A percentile compares a stretch with the other conserved stretches of the same genome.
Evolutionary conservation across 2,797 vertebrate genomes (phyloP).

Genomic region (Babyrousa celebensis): DNA sequence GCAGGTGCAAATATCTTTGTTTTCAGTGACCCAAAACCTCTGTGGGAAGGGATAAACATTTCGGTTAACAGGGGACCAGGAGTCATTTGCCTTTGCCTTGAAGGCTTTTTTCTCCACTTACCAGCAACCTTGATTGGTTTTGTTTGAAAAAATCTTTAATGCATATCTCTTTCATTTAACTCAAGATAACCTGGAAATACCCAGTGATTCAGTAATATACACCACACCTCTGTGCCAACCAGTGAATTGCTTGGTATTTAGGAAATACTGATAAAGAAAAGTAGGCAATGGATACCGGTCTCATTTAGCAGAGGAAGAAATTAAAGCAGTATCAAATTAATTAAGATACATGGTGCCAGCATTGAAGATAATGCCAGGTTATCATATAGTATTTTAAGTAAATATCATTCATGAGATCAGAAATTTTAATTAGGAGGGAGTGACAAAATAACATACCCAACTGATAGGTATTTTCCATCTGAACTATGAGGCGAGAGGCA

Average conservation of each 20-base stretch:
- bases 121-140: conserved; percentile 35
- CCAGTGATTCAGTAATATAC: background rate
- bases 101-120: background rate
- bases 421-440: background rate
- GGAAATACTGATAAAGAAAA: background rate
- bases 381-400: background rate
- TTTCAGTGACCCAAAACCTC: conserved; percentile 77
- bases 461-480: conserved; percentile 94
- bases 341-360: background rate
- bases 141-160: conserved; percentile 33
- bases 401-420: background rate
- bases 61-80: conserved; percentile 61
- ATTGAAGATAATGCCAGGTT: background rate
- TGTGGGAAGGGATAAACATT: conserved; percentile 66
- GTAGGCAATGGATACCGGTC: background rate
- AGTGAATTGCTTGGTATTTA: background rate
- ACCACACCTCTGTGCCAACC: background rate
- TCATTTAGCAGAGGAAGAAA: background rate
- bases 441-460: conserved; percentile 83
- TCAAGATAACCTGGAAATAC: background rate
- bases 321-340: conserved; percentile 4
- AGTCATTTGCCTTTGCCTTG: conserved; percentile 7
- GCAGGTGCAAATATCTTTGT: conserved; percentile 82
- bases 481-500: conserved; percentile 83
- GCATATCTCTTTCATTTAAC: background rate